These are phyloP conservation scores for Clivina fossor DNA, from an alignment of 2,888 invertebrate genomes.

Conservation along the genomic window DNA sequence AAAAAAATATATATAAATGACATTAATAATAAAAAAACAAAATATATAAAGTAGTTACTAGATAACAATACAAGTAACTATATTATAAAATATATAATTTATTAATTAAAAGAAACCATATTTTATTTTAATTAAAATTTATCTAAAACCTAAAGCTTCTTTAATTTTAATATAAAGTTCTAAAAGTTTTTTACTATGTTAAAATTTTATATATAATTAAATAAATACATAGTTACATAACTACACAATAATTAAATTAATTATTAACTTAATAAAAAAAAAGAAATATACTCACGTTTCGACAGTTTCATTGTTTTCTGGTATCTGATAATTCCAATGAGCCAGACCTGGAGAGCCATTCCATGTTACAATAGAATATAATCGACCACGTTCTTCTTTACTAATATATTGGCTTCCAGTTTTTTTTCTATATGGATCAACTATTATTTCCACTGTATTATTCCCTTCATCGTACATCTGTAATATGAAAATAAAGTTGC, in stretches of 20 bases:
- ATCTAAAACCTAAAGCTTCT: neutral
- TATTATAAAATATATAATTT: too few species aligned
- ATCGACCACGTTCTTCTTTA: conserved; percentile 45
- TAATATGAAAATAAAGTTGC: too few species aligned
- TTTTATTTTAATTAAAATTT: too few species aligned
- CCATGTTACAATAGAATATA: conserved; percentile 62
- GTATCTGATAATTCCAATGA: conserved; percentile 66
- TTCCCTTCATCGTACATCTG: conserved; percentile 67
- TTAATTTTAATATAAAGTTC: neutral
- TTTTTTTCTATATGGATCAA: conserved; percentile 47
- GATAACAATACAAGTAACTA: too few species aligned
- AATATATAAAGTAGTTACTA: too few species aligned
- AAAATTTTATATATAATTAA: neutral
- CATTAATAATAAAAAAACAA: too few species aligned
- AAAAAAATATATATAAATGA: too few species aligned
- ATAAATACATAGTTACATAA: neutral
- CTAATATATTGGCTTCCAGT: conserved; percentile 41
- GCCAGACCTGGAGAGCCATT: conserved; percentile 67
- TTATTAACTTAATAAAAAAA: neutral
- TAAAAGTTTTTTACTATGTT: neutral
- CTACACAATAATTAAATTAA: neutral
- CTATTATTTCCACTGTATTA: conserved; percentile 60
- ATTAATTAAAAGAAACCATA: too few species aligned
- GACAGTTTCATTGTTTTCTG: conserved; percentile 41
- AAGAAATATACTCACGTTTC: conserved; percentile 32